A percentile compares a stretch with the other conserved stretches of the same genome.
These are phyloP conservation scores for Cepphus grylle DNA, from an alignment of 2,113 vertebrate genomes.

Conservation along the genomic window DNA sequence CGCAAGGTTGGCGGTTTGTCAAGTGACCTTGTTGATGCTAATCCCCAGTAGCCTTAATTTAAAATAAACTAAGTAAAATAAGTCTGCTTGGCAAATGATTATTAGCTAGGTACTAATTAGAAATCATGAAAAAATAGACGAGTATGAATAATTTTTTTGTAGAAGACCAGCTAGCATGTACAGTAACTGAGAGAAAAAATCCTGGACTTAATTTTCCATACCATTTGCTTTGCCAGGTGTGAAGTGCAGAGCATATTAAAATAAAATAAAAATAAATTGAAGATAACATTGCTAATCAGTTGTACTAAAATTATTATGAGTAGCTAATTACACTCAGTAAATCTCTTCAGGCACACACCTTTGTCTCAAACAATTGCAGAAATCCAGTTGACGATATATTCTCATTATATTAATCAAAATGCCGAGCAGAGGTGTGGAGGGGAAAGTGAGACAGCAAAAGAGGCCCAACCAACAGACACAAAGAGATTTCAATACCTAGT, in stretches of 20 bases:
- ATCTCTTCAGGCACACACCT: not conserved
- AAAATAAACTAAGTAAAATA: constrained; percentile 38
- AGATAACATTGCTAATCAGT: not conserved
- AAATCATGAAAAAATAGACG: not conserved
- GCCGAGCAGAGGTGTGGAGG: not conserved
- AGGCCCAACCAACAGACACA: not conserved
- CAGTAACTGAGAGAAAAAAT: not conserved
- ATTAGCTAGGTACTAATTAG: constrained; percentile 41
- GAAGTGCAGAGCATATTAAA: not conserved
- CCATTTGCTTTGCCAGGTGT: not conserved
- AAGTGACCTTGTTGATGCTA: constrained; percentile 63
- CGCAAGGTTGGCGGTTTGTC: not conserved
- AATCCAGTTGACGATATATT: not conserved
- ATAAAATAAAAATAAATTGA: not conserved
- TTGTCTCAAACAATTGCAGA: not conserved
- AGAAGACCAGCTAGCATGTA: not conserved
- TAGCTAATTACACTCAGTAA: not conserved
- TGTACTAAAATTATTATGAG: not conserved
- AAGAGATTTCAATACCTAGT: not conserved
- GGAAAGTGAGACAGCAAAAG: not conserved
- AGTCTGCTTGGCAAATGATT: constrained; percentile 24
- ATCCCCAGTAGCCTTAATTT: constrained; percentile 62
- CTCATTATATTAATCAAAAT: not conserved
- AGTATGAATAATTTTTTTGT: not conserved
- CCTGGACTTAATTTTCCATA: not conserved